Conservation (phyloP, 2,797 vertebrate genomes). For the Tauraco hartlaubi region DNA sequence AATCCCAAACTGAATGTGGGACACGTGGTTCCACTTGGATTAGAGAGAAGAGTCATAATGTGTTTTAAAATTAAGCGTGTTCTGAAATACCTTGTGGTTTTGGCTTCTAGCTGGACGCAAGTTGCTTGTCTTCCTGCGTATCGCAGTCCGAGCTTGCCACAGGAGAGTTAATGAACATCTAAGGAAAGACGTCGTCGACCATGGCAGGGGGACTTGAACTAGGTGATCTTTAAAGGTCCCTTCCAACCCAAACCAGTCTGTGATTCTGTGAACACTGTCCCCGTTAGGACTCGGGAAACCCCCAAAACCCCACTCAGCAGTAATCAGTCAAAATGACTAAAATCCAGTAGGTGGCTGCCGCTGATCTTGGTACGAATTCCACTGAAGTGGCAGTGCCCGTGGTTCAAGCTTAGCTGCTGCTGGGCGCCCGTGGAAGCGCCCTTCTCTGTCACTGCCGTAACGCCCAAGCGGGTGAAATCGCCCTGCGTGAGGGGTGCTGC, state of each 20-base stretch:
- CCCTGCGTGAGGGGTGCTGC: accelerated
- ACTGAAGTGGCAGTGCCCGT: accelerated
- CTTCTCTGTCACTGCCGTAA: neutral
- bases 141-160: neutral
- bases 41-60: neutral
- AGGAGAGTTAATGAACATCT: neutral
- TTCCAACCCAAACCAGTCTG: neutral
- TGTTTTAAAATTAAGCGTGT: neutral
- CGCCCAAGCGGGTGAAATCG: neutral
- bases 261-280: neutral
- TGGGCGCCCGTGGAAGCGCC: accelerated
- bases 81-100: neutral
- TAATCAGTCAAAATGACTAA: neutral
- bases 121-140: neutral
- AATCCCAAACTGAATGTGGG: neutral
- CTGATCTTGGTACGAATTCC: neutral
- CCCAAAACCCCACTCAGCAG: neutral
- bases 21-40: neutral
- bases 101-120: neutral
- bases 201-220: neutral
- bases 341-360: neutral
- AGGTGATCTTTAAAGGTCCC: neutral
- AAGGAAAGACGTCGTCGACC: neutral
- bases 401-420: neutral
- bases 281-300: neutral